Base-by-base conservation (phyloP, 2,797 vertebrate genomes). In the Enteromius fasciolatus region DNA sequence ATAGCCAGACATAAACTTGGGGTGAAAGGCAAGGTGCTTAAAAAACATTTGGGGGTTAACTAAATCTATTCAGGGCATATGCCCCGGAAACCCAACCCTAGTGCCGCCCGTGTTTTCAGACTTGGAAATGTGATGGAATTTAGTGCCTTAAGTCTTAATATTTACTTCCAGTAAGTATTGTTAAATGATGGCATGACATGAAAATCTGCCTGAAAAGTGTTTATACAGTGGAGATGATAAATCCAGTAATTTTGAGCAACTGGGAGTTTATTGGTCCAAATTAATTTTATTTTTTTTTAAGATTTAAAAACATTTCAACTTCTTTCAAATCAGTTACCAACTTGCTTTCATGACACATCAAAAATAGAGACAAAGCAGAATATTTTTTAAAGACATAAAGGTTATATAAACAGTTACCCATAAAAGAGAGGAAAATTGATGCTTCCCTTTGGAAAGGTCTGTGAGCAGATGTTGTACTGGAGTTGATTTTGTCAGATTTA, bases 401-500 rank as follows among this genome's bases (percentile, higher is more conserved):
- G 72, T 76, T 76, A 66, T 68, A 76, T 14, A 82, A 76, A 46
- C 80, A 82, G 72, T 25, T 66, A 31, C 48, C 12, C 48, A 23
- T 67, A 59, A 68, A 76, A 50, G 33, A 68, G 50, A 77, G 28
- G 20, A 59, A 36, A 77, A 70, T 48, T 44, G 9, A 83, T 77
- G 66, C 28, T 69, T 28, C 39, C 15, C 64, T 69, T 77, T 83
- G 52, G 33, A 83, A 83, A 20, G 39, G 28, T 77, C 66, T 70
- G 9, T 44, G 54, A 69, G 66, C 81, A 70, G 74, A 77, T 61
- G 64, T 77, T 76, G 25, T 48, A 8, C 39, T 77, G n/a, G 23
- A 68, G 64, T 48, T 33, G 25, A 57, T 57, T 83, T 61, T 77
- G 54, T 68, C 72, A 76, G 36, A 76, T 68, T 57, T 83, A 70